A percentile compares a stretch with the other conserved stretches of the same genome.
These are phyloP conservation scores for Cheiracanthium punctorium DNA, from an alignment of 2,888 invertebrate genomes.

Conservation along the genomic window DNA sequence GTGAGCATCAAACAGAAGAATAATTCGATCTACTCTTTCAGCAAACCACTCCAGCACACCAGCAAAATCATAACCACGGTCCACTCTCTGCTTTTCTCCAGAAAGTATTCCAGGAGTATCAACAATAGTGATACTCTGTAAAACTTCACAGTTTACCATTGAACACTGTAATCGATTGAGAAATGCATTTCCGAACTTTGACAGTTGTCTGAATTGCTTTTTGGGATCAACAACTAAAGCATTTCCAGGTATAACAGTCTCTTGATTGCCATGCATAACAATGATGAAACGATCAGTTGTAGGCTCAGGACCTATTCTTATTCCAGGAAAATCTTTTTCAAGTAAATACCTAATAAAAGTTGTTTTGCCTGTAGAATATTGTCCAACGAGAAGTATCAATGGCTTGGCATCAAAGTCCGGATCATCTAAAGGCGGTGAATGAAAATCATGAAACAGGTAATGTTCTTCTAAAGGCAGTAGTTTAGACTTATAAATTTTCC, in stretches of 20 bases:
- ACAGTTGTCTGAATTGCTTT: slow-evolving; percentile 78
- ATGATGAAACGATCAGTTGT: slow-evolving; percentile 80
- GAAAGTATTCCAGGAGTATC: slow-evolving; percentile 79
- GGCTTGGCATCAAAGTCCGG: slow-evolving; percentile 74
- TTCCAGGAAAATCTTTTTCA: slow-evolving; percentile 93
- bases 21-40: slow-evolving; percentile 79
- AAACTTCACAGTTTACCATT: slow-evolving; percentile 78
- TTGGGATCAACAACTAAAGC: slow-evolving; percentile 79
- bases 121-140: slow-evolving; percentile 79
- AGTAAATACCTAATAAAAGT: slow-evolving; percentile 82
- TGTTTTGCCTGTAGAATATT: slow-evolving; percentile 75
- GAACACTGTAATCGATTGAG: slow-evolving; percentile 80
- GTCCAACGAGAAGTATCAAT: slow-evolving; percentile 74
- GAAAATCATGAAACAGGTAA: slow-evolving; percentile 73
- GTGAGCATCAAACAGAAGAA: slow-evolving; percentile 80
- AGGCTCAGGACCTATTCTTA: slow-evolving; percentile 81
- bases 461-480: slow-evolving; percentile 72
- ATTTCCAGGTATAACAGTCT: slow-evolving; percentile 79
- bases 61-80: slow-evolving; percentile 80
- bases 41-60: slow-evolving; percentile 80
- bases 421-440: slow-evolving; percentile 76
- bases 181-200: slow-evolving; percentile 80
- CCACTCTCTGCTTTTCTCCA: slow-evolving; percentile 79
- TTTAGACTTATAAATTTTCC: slow-evolving; percentile 87
- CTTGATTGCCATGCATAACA: slow-evolving; percentile 78